Evolutionary conservation across 2,888 invertebrate genomes (phyloP).

Genomic region (Orthonevra nobilis): DNA sequence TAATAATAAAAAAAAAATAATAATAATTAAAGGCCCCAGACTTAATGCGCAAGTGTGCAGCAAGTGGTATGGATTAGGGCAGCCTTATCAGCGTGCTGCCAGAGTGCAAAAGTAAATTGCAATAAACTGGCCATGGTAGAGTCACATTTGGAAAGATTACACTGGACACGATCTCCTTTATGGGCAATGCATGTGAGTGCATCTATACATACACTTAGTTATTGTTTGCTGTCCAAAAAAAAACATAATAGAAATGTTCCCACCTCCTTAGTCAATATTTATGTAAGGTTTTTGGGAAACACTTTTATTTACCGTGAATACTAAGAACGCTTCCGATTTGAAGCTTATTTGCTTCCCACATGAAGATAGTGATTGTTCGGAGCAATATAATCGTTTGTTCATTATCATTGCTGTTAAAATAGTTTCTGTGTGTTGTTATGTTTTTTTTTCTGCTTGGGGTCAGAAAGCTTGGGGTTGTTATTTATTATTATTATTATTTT

Average conservation of each 20-base stretch:
- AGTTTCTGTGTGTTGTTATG: slow-evolving; percentile 18
- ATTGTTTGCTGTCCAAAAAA: slow-evolving; percentile 1
- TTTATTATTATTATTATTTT: slow-evolving; percentile 14
- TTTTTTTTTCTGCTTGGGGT: slow-evolving; percentile 50
- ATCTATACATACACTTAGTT: background rate
- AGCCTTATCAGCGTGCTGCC: slow-evolving; percentile 53
- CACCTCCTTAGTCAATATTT: background rate
- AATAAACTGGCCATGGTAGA: slow-evolving; percentile 31
- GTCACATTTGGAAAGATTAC: slow-evolving; percentile 40
- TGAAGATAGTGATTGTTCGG: slow-evolving; percentile 41
- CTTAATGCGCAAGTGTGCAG: slow-evolving; percentile 63
- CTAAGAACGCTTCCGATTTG: too few species aligned
- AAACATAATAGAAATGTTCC: background rate
- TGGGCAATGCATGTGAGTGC: slow-evolving; percentile 39
- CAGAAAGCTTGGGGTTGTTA: slow-evolving; percentile 43
- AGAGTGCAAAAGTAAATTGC: slow-evolving; percentile 68
- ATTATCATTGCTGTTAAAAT: slow-evolving; percentile 31
- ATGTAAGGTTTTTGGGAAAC: slow-evolving; percentile 3
- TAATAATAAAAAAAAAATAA: background rate
- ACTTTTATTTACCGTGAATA: slow-evolving; percentile 20
- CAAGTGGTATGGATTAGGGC: slow-evolving; percentile 55
- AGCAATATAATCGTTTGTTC: slow-evolving; percentile 22
- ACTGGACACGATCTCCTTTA: slow-evolving; percentile 17
- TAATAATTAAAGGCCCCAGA: slow-evolving; percentile 29
- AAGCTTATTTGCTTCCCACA: slow-evolving; percentile 34